Percentiles rank a stretch among this genome's conserved stretches.
Evolutionary conservation across 2,797 vertebrate genomes (phyloP).

Genomic region (Arctocebus calabarensis): DNA sequence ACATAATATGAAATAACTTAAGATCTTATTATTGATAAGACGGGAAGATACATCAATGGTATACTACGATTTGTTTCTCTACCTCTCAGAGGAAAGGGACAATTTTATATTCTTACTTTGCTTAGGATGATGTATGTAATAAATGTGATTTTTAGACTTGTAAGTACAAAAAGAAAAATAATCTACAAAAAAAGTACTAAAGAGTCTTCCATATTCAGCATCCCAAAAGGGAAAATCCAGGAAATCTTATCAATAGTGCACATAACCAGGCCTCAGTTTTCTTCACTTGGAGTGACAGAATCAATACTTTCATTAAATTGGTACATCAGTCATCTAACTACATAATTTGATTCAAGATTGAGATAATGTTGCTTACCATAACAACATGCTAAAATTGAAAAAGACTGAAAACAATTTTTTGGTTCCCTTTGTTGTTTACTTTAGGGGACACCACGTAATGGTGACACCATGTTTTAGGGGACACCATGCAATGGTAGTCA

Average conservation of each 20-base stretch:
- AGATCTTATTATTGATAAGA: constrained; percentile 24
- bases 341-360: neutral
- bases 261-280: neutral
- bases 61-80: neutral
- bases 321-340: neutral
- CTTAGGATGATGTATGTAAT: neutral
- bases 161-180: neutral
- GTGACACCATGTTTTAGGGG: no score
- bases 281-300: neutral
- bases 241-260: neutral
- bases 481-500: neutral
- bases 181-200: neutral
- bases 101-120: constrained; percentile 26
- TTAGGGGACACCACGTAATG: neutral
- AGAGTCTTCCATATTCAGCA: neutral
- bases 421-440: neutral
- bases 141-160: neutral
- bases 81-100: neutral
- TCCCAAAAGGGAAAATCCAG: neutral
- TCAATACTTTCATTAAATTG: constrained; percentile 19
- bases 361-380: constrained; percentile 2
- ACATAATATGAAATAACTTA: constrained; percentile 21
- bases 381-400: neutral
- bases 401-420: neutral
- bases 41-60: neutral